phyloP scores from a whole-genome alignment of 2,113 vertebrate species.

The Pogona vitticeps region DNA sequence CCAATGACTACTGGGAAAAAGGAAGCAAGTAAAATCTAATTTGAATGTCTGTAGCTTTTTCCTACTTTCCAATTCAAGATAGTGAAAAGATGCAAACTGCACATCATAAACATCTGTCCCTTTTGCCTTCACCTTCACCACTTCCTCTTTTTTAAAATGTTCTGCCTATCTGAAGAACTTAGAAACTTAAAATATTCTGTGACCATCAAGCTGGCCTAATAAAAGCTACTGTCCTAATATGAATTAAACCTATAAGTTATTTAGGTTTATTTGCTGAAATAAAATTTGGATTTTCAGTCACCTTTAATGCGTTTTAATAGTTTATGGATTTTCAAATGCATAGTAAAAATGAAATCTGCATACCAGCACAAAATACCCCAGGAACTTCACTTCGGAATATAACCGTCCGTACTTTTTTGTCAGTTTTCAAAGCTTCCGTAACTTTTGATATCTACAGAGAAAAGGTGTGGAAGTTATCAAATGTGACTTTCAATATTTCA shows the following conservation, averaged over 20 bases:
- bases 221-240: background rate
- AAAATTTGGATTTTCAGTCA: conserved; percentile 43
- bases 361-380: conserved; percentile 98
- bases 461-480: conserved; percentile 52
- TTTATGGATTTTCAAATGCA: conserved; percentile 46
- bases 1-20: background rate
- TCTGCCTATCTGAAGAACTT: no score
- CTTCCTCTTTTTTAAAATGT: no score
- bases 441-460: conserved; percentile 88
- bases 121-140: background rate
- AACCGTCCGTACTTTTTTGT: conserved; percentile 92
- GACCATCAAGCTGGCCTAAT: background rate
- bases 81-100: background rate
- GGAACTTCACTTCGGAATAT: conserved; percentile 95
- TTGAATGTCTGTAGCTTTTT: background rate
- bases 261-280: conserved; percentile 19
- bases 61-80: background rate
- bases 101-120: background rate
- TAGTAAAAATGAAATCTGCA: conserved; percentile 66
- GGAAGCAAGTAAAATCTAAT: background rate
- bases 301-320: conserved; percentile 12
- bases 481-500: conserved; percentile 39
- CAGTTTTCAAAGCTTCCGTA: conserved; percentile 90
- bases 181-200: background rate
- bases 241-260: background rate